A percentile compares a stretch with the other conserved stretches of the same genome.
Conservation (phyloP, 2,113 vertebrate genomes). For the Elgaria multicarinata region DNA sequence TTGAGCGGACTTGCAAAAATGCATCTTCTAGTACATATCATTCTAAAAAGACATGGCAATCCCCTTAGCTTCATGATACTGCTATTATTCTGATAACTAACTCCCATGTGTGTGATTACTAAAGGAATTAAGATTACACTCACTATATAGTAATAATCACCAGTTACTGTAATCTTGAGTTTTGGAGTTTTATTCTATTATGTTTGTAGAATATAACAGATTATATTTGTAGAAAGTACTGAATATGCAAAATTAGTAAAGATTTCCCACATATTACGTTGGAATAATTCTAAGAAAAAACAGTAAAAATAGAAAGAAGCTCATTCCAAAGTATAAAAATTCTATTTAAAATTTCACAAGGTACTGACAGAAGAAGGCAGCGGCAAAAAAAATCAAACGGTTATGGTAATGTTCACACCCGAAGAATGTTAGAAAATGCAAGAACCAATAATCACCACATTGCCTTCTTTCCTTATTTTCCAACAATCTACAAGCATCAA, state of each 20-base stretch:
- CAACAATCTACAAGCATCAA: not conserved
- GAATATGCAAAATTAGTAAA: slow-evolving; percentile 69
- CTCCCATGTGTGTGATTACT: not conserved
- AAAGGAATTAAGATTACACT: slow-evolving; percentile 46
- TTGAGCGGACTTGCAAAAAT: not conserved
- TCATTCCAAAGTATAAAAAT: slow-evolving; percentile 28
- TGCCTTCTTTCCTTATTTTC: not conserved
- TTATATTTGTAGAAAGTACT: no score
- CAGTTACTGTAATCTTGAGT: not conserved
- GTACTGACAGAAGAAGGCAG: not conserved
- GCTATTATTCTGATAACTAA: not conserved
- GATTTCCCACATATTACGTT: slow-evolving; percentile 65
- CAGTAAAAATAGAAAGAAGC: slow-evolving; percentile 50
- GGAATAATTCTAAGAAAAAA: slow-evolving; percentile 65
- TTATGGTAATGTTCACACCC: not conserved
- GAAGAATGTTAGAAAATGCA: not conserved
- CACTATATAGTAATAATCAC: slow-evolving; percentile 7
- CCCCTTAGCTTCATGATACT: not conserved
- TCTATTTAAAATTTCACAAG: slow-evolving; percentile 29
- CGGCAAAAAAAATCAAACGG: not conserved
- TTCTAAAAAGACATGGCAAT: slow-evolving; percentile 33
- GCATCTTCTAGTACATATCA: slow-evolving; percentile 25
- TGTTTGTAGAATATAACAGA: no score
- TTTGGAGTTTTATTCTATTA: slow-evolving; percentile 24
- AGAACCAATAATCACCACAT: not conserved